These are phyloP conservation scores for Drosophila busckii DNA, from an alignment of 1,140 invertebrate genomes.

Conservation along the genomic window DNA sequence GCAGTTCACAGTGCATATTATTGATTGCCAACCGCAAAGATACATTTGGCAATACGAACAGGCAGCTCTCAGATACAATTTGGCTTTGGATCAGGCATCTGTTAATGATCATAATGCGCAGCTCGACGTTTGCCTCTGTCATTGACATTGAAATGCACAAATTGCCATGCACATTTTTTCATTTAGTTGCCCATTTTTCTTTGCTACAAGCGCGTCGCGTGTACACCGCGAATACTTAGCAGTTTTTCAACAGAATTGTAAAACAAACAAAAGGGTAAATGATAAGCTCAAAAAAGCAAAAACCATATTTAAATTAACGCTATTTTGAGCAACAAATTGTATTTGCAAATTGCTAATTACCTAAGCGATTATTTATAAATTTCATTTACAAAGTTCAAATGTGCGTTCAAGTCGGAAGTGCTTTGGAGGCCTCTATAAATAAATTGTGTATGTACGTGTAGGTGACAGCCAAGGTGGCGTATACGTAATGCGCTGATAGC, in stretches of 20 bases:
- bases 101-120: constrained; percentile 40
- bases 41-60: constrained; percentile 26
- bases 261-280: constrained; percentile 45
- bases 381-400: constrained; percentile 59
- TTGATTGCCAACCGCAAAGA: constrained; percentile 60
- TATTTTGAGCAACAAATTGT: constrained; percentile 7
- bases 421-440: constrained; percentile 59
- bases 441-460: too few species aligned
- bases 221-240: constrained; percentile 26
- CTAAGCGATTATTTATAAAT: constrained; percentile 52
- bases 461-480: constrained; percentile 42
- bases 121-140: constrained; percentile 27
- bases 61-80: constrained; percentile 16
- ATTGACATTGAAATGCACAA: constrained; percentile 66
- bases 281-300: background rate
- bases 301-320: background rate
- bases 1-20: constrained; percentile 54
- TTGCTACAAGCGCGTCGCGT: constrained; percentile 52
- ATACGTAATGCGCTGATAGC: constrained; percentile 55
- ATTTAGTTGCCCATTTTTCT: constrained; percentile 61
- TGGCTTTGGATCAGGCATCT: constrained; percentile 17
- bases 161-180: constrained; percentile 37
- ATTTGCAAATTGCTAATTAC: constrained; percentile 39
- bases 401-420: constrained; percentile 67
- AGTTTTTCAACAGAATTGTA: constrained; percentile 17